Percentiles rank a stretch among this genome's conserved stretches.
Evolutionary conservation across 2,113 vertebrate genomes (phyloP).

Genomic region (Paracanthobrama guichenoti): DNA sequence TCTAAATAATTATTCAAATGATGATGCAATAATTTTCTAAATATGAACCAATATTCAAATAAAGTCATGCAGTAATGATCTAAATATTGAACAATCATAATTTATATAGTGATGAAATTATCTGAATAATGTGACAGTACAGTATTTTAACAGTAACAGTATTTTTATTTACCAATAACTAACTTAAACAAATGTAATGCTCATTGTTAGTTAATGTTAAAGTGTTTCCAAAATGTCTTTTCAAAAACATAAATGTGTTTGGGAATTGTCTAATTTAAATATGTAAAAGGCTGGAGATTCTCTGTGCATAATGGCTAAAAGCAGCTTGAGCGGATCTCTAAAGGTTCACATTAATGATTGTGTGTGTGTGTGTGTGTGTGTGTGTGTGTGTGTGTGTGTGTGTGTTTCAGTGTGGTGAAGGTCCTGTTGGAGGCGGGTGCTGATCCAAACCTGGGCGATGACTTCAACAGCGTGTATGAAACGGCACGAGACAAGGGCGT

Average conservation of each 20-base stretch:
- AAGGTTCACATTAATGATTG: too few relatives aligned
- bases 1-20: background rate
- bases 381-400: constrained; percentile 11
- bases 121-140: background rate
- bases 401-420: constrained; percentile 80
- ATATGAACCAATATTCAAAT: background rate
- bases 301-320: too few relatives aligned
- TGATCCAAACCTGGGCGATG: constrained; percentile 89
- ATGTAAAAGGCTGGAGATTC: too few relatives aligned
- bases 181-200: too few relatives aligned
- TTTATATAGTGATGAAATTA: background rate
- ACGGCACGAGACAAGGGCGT: constrained; percentile 87
- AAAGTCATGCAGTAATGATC: background rate
- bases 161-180: too few relatives aligned
- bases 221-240: too few relatives aligned
- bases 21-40: background rate
- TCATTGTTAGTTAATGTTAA: too few relatives aligned
- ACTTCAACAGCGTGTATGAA: constrained; percentile 93
- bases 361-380: background rate
- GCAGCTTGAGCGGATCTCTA: too few relatives aligned
- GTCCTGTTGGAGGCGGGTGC: constrained; percentile 84
- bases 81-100: background rate
- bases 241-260: too few relatives aligned
- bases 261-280: too few relatives aligned
- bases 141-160: too few relatives aligned